These are phyloP conservation scores for Punctoribates punctum DNA, from an alignment of 2,888 invertebrate species.

Conservation along the genomic window DNA sequence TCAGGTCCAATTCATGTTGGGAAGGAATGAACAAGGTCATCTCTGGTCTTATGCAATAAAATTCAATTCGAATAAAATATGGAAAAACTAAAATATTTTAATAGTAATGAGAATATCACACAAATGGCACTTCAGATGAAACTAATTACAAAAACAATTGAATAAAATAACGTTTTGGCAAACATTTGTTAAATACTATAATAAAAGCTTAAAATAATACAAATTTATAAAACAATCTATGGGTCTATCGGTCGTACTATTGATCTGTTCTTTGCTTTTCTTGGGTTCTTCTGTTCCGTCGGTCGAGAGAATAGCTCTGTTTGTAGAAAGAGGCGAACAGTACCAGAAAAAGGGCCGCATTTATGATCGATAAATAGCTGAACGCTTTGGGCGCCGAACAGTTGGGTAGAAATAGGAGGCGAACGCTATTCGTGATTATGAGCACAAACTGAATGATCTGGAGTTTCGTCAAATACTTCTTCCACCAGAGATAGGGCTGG, in stretches of 20 bases:
- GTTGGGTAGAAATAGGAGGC: constrained; percentile 24
- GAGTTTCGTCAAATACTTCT: constrained; percentile 48
- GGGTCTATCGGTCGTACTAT: not conserved
- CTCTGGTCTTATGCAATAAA: no score
- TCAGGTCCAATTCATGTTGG: no score
- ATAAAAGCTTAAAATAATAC: not conserved
- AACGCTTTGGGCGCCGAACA: constrained; percentile 37
- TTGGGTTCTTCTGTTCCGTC: not conserved
- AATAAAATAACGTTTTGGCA: not conserved
- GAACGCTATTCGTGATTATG: constrained; percentile 44
- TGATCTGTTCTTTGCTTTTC: not conserved
- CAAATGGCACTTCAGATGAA: constrained; percentile 5
- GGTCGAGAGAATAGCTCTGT: constrained; percentile 11
- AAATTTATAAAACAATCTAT: not conserved
- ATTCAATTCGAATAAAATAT: not conserved
- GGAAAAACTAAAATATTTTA: not conserved
- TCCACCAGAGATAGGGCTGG: constrained; percentile 49
- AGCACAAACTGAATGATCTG: constrained; percentile 48
- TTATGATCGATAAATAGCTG: constrained; percentile 25
- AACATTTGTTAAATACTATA: not conserved
- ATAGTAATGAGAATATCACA: not conserved
- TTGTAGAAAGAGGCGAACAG: constrained; percentile 42
- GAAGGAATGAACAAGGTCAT: no score
- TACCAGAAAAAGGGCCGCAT: constrained; percentile 38
- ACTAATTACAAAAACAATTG: not conserved